phyloP scores from a whole-genome alignment of 2,888 invertebrate species.

The Leptinotarsa haldemani region DNA sequence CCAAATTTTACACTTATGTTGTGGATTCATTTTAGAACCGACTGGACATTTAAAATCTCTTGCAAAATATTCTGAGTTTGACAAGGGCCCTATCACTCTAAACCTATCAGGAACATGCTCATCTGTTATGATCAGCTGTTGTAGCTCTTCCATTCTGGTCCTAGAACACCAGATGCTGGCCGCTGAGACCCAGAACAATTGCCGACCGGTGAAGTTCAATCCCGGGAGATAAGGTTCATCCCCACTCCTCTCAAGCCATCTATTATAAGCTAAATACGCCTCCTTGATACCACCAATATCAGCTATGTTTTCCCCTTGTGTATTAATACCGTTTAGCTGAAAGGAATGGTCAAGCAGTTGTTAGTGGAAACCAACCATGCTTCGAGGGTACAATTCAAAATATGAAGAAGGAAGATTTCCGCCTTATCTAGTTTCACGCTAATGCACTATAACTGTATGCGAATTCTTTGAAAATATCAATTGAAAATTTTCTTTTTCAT shows the following conservation, averaged over 20 bases:
- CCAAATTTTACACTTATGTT: slow-evolving; percentile 74
- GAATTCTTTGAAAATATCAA: too few relatives aligned
- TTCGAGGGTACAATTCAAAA: neutral
- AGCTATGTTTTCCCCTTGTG: slow-evolving; percentile 94
- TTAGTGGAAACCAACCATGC: slow-evolving; percentile 42
- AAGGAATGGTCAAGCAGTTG: slow-evolving; percentile 48
- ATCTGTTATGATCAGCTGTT: slow-evolving; percentile 61
- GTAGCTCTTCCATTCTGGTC: slow-evolving; percentile 61
- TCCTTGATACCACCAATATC: slow-evolving; percentile 95
- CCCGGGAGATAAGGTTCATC: slow-evolving; percentile 60
- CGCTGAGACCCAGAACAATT: slow-evolving; percentile 72
- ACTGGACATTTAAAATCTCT: slow-evolving; percentile 72
- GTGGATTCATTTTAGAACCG: slow-evolving; percentile 73
- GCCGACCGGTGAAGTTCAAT: slow-evolving; percentile 63
- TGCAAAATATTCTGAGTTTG: slow-evolving; percentile 72
- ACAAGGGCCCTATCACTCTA: slow-evolving; percentile 71
- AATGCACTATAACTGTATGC: too few relatives aligned
- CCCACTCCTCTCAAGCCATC: slow-evolving; percentile 60
- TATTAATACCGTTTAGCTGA: slow-evolving; percentile 90
- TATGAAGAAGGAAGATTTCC: too few relatives aligned
- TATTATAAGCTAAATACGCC: slow-evolving; percentile 71
- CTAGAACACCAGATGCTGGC: slow-evolving; percentile 73
- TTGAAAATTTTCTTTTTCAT: too few relatives aligned
- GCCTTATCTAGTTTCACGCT: too few relatives aligned
- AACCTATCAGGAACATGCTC: slow-evolving; percentile 68